Base-by-base conservation (phyloP, 2,888 invertebrate genomes). In the Hydropsyche betteni region DNA sequence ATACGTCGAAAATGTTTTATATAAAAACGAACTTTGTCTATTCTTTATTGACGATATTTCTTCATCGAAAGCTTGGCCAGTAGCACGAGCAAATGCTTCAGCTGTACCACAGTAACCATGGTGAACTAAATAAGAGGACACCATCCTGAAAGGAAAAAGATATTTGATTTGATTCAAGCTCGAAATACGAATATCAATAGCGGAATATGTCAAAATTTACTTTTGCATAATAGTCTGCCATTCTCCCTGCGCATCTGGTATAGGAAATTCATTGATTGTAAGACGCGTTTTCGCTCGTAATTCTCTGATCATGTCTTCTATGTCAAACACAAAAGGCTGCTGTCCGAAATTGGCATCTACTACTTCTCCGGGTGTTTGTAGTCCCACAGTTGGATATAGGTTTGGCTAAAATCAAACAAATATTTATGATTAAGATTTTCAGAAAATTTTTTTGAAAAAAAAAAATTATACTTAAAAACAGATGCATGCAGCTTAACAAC, bases 301-400 rank as follows among this genome's bases (percentile, higher is more conserved):
- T 86, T 97, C 97, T 82, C 93, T 91, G 89, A 98, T 93, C 93
- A 98, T 97, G 84, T 97, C 97, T 85, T 96, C 95, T 81, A 99
- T 97, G 87, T 99, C 97, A 88, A 97, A 99, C 83, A 96, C 92
- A 87, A 99, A 99, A 16, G 98, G 98, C 82, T 93, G 92, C 85
- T 98, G 97, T 0, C 99, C 99, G 86, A 99, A 99, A 89, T 99
- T 99, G 2, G 98, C 98, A 86, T 98, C 98, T 74, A 98, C 96
- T 80, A 98, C 94, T 88, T 99, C 99, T 69, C 98, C 98, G 7
- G 98, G 97, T 53, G 98, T 99, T 88, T 99, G 99, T 76, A 99
- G 90, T 0, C 99, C 99, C 79, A 99, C 98, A 14, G 98, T 99
- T 33, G 99, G 99, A 87, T 97, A 99, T 77, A 99, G 88, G 88